Conservation (phyloP, 2,888 invertebrate species). For the Flexamia atlantica region DNA sequence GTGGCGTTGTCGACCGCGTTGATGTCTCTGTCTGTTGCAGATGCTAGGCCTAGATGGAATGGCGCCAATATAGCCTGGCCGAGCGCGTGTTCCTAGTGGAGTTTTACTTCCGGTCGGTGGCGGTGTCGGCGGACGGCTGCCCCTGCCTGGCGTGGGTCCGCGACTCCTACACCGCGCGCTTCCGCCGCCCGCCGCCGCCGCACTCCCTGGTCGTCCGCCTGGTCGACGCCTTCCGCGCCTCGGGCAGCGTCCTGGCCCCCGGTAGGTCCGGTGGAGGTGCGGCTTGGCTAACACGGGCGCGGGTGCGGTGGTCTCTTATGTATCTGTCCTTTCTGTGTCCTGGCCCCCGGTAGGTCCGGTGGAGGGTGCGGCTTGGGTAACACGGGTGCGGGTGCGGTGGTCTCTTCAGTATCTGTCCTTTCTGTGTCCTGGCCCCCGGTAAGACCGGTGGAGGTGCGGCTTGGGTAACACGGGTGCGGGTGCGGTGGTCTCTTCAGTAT, state of each 20-base stretch:
- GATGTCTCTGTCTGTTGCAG: conserved; percentile 28
- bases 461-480: too few relatives aligned
- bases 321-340: too few relatives aligned
- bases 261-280: conserved; percentile 16
- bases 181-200: conserved; percentile 33
- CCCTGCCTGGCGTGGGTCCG: conserved; percentile 50
- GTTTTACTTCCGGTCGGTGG: conserved; percentile 52
- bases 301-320: not conserved
- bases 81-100: conserved; percentile 54
- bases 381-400: too few relatives aligned
- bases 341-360: not conserved
- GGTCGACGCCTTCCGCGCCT: conserved; percentile 53
- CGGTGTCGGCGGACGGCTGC: conserved; percentile 32
- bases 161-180: conserved; percentile 24
- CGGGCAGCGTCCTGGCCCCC: conserved; percentile 39
- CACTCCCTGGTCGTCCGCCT: conserved; percentile 57
- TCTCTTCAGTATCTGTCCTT: too few relatives aligned
- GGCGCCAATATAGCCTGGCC: conserved; percentile 53
- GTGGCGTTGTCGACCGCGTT: not conserved
- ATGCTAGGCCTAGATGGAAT: conserved; percentile 57
- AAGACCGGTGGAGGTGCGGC: too few relatives aligned
- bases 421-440: too few relatives aligned
- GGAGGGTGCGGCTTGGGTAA: too few relatives aligned
- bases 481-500: not conserved
- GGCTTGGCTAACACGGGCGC: not conserved